Percentiles rank a stretch among this genome's conserved stretches.
phyloP scores from a whole-genome alignment of 2,113 vertebrate species.

The Hyla sarda region DNA sequence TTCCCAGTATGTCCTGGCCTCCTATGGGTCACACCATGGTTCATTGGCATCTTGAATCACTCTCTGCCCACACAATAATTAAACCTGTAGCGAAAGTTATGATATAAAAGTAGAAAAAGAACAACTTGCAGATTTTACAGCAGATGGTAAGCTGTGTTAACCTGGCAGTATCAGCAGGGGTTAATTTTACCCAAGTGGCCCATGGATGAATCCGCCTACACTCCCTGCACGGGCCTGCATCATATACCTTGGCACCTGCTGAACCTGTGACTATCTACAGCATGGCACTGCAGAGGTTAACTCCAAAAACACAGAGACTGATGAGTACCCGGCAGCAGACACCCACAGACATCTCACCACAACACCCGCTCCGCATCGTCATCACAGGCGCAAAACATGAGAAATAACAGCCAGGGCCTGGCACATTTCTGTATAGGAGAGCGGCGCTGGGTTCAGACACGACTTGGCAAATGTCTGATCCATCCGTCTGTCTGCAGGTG shows the following conservation, averaged over 20 bases:
- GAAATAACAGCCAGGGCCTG: neutral
- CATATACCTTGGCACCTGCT: too few relatives aligned
- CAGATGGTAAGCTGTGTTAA: neutral
- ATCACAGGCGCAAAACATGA: neutral
- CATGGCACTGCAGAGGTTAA: constrained; percentile 25
- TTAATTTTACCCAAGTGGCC: neutral
- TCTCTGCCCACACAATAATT: neutral
- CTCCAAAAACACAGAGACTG: neutral
- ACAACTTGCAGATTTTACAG: neutral
- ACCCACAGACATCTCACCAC: neutral
- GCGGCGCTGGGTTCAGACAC: neutral
- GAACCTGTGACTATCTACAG: neutral
- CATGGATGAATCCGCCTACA: neutral
- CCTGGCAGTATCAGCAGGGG: neutral
- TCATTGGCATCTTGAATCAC: neutral
- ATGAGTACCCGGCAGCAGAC: neutral
- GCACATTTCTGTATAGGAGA: neutral
- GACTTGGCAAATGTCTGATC: neutral
- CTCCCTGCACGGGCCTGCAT: neutral
- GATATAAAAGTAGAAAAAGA: neutral
- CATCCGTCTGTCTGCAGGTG: constrained; percentile 21
- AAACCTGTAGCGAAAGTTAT: neutral
- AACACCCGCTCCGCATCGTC: neutral
- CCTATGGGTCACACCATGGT: neutral
- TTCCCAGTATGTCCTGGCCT: too few relatives aligned